Base-by-base conservation (phyloP, 2,113 vertebrate species). In the Anoplopoma fimbria region DNA sequence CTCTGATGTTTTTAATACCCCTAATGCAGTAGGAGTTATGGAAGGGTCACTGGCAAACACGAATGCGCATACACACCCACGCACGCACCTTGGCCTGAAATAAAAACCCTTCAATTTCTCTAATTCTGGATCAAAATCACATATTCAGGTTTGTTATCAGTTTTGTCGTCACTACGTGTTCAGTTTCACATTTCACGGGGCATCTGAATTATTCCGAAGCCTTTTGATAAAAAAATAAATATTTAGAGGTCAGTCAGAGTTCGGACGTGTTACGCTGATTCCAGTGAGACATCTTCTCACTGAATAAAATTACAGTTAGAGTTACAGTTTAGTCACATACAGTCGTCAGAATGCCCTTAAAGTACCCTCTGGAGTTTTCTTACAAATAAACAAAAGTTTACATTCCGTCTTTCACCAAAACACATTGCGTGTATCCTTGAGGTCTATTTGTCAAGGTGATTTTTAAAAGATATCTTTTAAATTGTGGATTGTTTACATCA, bases 11-110 rank as follows among this genome's bases (percentile, higher is more conserved):
- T 91, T 87, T 91, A 90, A 93, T 91, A 88, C 40, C 71, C 27
- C 9, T 91, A 93, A 93, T 92, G 89, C 88, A 78, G 27, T 49
- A 36, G 79, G 83, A 91, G 89, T 86, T 79, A 88, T 73, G 67
- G 55, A 53, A 45, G 69, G 88, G 89, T 88, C 84, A 86, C 25
- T 13, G 53, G 45, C 64, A 88, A 71, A 68, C 60, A 42, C 23
- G 27, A 60, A 51, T 49, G 21, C 53, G 57, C 55, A 64, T 27
- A 53, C 61, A 72, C 81, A 81, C 69, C 57, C 70, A 47, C 38
- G 40, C 68, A 40, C n/a, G n/a, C n/a, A n/a, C n/a, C n/a, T n/a
- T n/a, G n/a, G n/a, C n/a, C n/a, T n/a, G n/a, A n/a, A n/a, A n/a
- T n/a, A n/a, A n/a, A n/a, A n/a, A n/a, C n/a, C n/a, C n/a, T n/a